Evolutionary conservation across 1,140 invertebrate species (phyloP).

Genomic region (Dendroctonus ponderosae): DNA sequence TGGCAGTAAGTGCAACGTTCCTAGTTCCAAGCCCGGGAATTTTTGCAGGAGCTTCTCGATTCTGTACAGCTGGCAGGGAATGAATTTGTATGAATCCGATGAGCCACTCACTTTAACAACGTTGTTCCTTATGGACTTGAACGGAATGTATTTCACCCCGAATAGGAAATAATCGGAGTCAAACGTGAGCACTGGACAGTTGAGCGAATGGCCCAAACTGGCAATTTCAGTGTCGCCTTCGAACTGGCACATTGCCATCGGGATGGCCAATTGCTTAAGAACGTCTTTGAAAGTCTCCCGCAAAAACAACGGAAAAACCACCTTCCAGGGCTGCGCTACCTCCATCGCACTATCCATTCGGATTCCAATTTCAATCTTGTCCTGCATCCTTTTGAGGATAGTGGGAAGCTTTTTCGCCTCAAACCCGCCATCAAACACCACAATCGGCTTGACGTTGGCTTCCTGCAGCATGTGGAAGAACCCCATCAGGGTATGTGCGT

Average conservation of each 20-base stretch:
- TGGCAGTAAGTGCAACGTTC: slow-evolving; percentile 72
- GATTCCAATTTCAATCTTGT: slow-evolving; percentile 60
- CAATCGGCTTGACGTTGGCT: slow-evolving; percentile 71
- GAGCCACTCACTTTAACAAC: slow-evolving; percentile 20
- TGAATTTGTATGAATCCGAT: slow-evolving; percentile 48
- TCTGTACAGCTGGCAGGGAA: slow-evolving; percentile 70
- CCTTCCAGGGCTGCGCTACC: slow-evolving; percentile 46
- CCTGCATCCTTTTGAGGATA: slow-evolving; percentile 59
- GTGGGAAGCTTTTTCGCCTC: slow-evolving; percentile 76
- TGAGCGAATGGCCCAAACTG: slow-evolving; percentile 68
- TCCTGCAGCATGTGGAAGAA: slow-evolving; percentile 72
- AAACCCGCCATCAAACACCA: slow-evolving; percentile 82
- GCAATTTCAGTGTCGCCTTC: slow-evolving; percentile 87
- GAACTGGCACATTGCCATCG: slow-evolving; percentile 70
- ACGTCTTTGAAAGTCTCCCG: slow-evolving; percentile 71
- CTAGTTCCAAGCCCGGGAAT: slow-evolving; percentile 64
- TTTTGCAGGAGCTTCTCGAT: slow-evolving; percentile 64
- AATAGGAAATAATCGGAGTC: slow-evolving; percentile 93
- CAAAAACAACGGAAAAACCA: slow-evolving; percentile 67
- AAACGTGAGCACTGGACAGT: slow-evolving; percentile 82
- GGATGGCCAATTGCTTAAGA: slow-evolving; percentile 62
- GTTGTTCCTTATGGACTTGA: slow-evolving; percentile 56
- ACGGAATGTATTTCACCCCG: slow-evolving; percentile 77
- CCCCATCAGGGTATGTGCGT: slow-evolving; percentile 58
- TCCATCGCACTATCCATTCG: slow-evolving; percentile 53